These are phyloP conservation scores for Rhabdomys pumilio DNA, from an alignment of 2,797 vertebrate species.

Conservation along the genomic window DNA sequence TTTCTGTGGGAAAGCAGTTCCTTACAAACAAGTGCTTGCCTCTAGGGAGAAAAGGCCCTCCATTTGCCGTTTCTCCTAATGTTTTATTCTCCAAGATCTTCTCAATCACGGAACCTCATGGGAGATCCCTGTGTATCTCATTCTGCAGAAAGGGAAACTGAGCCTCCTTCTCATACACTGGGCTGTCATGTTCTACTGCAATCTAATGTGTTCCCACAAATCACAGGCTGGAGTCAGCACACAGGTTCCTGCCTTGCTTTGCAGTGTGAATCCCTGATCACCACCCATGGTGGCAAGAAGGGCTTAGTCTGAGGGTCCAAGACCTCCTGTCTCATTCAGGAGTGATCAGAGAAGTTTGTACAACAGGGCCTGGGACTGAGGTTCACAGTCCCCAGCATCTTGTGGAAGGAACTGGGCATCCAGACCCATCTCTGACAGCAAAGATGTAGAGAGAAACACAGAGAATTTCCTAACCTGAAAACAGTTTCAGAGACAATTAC, in stretches of 20 bases:
- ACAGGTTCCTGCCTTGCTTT: neutral
- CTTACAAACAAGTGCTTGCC: neutral
- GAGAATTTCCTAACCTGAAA: neutral
- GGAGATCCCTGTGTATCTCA: neutral
- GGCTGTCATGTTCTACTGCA: too few species aligned
- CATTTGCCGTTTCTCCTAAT: rapidly evolving
- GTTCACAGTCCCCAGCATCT: neutral
- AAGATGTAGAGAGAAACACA: neutral
- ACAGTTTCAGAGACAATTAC: slow-evolving; percentile 24
- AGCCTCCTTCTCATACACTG: neutral
- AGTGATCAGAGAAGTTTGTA: rapidly evolving
- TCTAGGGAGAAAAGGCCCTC: neutral
- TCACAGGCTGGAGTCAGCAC: neutral
- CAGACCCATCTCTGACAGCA: neutral
- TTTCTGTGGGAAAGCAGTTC: neutral
- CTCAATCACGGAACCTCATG: neutral
- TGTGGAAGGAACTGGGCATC: rapidly evolving
- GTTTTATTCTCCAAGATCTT: neutral
- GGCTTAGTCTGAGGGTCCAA: neutral
- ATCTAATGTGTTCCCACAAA: neutral
- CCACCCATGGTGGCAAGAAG: rapidly evolving
- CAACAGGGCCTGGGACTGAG: rapidly evolving
- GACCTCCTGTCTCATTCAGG: rapidly evolving
- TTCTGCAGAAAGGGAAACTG: neutral
- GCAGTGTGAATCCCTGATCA: rapidly evolving